Evolutionary conservation across 1,140 invertebrate species (phyloP).

Genomic region (Pinna nobilis): DNA sequence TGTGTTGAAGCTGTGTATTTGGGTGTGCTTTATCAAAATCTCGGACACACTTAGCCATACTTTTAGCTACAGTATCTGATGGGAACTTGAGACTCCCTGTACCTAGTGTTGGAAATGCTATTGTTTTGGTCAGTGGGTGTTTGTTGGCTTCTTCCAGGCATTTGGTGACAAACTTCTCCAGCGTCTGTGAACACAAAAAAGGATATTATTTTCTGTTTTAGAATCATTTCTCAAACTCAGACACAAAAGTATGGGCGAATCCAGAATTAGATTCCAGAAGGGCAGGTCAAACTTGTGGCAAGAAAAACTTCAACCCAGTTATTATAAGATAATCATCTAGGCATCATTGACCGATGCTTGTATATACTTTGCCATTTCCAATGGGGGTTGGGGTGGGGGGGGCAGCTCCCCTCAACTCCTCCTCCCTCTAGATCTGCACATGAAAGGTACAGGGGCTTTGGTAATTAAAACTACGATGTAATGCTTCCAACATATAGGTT

Average conservation of each 20-base stretch:
- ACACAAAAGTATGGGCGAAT: background rate
- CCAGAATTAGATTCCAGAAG: background rate
- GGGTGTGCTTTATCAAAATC: slow-evolving; percentile 10
- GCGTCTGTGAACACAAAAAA: slow-evolving; percentile 14
- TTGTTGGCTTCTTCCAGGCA: slow-evolving; percentile 34
- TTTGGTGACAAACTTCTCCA: slow-evolving; percentile 29
- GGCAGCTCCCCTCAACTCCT: no score
- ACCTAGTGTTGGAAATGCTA: slow-evolving; percentile 40
- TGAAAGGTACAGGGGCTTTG: no score
- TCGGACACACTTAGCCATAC: slow-evolving; percentile 19
- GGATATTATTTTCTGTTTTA: background rate
- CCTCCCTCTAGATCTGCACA: no score
- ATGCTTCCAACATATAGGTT: no score
- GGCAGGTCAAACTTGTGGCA: no score
- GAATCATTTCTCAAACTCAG: background rate
- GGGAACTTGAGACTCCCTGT: slow-evolving; percentile 38
- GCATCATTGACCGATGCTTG: no score
- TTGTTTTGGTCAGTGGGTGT: slow-evolving; percentile 12
- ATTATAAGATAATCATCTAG: no score
- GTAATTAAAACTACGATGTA: no score
- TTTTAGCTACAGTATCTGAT: slow-evolving; percentile 24
- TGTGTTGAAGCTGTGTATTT: slow-evolving; percentile 9
- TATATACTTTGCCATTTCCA: no score
- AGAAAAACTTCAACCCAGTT: no score
- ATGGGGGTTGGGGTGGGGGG: no score